Base-by-base conservation (phyloP, 2,888 invertebrate species). In the Hipparchia sbordonii region DNA sequence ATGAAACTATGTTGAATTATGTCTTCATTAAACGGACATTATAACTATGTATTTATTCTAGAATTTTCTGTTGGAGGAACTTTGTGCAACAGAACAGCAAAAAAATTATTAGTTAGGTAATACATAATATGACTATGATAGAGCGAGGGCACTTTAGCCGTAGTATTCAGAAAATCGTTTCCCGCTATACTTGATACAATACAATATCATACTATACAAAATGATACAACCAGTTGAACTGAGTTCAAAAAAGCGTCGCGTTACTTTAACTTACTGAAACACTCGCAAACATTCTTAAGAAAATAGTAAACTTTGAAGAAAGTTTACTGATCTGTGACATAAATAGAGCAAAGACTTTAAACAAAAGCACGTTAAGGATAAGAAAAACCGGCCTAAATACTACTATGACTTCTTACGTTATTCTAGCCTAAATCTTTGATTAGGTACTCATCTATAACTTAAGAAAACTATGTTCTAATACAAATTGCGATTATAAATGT, bases 211-310 rank as follows among this genome's bases (percentile, higher is more conserved):
- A 56, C 7, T 23, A 23, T 13, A 13, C 48, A 48, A 7, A 2
- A 48, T 48, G 45, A 52, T 67, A 71, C 65, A 66, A 56, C 66
- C 57, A 74, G 67, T 70, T 69, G 70, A 62, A 61, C 69, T 54
- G 57, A 61, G 56, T 52, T 10, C 66, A 62, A 74, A 74, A 69
- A 62, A 65, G 63, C 45, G 52, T 61, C 46, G 23, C 66, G 74
- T 74, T 74, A 72, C 69, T 72, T 72, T 56, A 72, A 72, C 72
- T 74, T 69, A 72, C 74, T 62, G 57, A 62, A 74, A 74, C 61
- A 52, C 62, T 70, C 67, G 45, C 59, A 61, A 6, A n/a, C 12
- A 60, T 46, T 60, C 10, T 45, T 48, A 52, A 10, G 57, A 33
- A 59, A 60, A 13, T 52, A 67, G 39, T 12, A 54, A 46, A 6